phyloP scores from a whole-genome alignment of 2,888 invertebrate genomes.

The Pediacus dermestoides region DNA sequence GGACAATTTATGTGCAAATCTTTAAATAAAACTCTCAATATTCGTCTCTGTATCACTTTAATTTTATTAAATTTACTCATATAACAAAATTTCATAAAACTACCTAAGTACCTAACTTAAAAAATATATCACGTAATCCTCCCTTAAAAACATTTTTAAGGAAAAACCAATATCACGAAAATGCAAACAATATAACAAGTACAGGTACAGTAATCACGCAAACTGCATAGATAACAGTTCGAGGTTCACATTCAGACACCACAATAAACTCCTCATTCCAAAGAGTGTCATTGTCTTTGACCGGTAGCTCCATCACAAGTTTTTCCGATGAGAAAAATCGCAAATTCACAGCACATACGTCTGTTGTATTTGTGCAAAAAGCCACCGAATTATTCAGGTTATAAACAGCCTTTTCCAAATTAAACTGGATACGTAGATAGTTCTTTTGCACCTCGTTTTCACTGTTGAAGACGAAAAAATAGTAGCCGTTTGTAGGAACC shows the following conservation, averaged over 20 bases:
- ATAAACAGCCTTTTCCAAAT: conserved; percentile 68
- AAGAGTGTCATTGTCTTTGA: conserved; percentile 60
- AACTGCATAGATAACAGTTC: conserved; percentile 64
- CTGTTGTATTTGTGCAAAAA: conserved; percentile 62
- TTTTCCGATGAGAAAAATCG: conserved; percentile 68
- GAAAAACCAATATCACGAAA: conserved; percentile 59
- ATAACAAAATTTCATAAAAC: no score
- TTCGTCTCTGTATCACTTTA: no score
- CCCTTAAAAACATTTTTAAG: no score
- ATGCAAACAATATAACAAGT: conserved; percentile 67
- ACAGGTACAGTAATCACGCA: conserved; percentile 71
- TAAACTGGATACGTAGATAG: conserved; percentile 65
- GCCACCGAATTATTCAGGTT: conserved; percentile 61
- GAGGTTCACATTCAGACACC: conserved; percentile 69
- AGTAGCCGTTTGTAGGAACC: conserved; percentile 72
- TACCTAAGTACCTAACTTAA: no score
- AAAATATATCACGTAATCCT: no score
- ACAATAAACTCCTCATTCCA: conserved; percentile 75
- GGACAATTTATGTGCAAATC: no score
- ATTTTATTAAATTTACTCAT: no score
- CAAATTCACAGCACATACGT: conserved; percentile 61
- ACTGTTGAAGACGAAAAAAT: conserved; percentile 79
- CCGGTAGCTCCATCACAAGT: conserved; percentile 66
- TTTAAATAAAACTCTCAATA: no score
- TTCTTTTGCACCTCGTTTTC: conserved; percentile 74